phyloP scores from a whole-genome alignment of 2,113 vertebrate genomes.

The Rattus rattus region DNA sequence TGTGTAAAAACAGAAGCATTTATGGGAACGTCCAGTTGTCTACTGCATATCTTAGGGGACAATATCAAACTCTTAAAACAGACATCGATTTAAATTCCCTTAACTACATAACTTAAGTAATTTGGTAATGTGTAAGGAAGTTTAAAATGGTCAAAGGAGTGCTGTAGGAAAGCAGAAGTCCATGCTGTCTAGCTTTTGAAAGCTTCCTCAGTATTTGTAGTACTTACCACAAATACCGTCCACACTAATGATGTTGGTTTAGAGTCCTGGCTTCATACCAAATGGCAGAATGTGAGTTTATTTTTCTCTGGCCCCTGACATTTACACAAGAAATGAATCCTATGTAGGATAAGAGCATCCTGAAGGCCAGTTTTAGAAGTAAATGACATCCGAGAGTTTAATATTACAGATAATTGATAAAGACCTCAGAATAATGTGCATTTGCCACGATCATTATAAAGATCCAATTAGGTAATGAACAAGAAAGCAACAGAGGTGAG shows the following conservation, averaged over 20 bases:
- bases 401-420: conserved; percentile 51
- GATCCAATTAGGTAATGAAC: background rate
- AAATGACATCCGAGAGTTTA: conserved; percentile 54
- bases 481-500: background rate
- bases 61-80: conserved; percentile 23
- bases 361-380: conserved; percentile 57
- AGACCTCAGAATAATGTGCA: conserved; percentile 9
- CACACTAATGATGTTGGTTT: conserved; percentile 65
- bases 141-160: conserved; percentile 14
- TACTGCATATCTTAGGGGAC: conserved; percentile 26
- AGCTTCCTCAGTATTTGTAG: conserved; percentile 50
- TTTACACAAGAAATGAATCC: conserved; percentile 79
- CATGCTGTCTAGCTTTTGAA: conserved; percentile 26
- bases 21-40: conserved; percentile 14
- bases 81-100: conserved; percentile 47
- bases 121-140: conserved; percentile 63
- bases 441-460: background rate
- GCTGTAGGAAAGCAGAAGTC: background rate
- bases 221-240: conserved; percentile 35
- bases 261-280: conserved; percentile 61
- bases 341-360: conserved; percentile 62
- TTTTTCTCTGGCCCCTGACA: conserved; percentile 75
- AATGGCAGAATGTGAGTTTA: conserved; percentile 69
- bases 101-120: background rate
- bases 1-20: conserved; percentile 30